A percentile compares a stretch with the other conserved stretches of the same genome.
Conservation (phyloP, 2,888 invertebrate species). For the Azorinus chamasolen region DNA sequence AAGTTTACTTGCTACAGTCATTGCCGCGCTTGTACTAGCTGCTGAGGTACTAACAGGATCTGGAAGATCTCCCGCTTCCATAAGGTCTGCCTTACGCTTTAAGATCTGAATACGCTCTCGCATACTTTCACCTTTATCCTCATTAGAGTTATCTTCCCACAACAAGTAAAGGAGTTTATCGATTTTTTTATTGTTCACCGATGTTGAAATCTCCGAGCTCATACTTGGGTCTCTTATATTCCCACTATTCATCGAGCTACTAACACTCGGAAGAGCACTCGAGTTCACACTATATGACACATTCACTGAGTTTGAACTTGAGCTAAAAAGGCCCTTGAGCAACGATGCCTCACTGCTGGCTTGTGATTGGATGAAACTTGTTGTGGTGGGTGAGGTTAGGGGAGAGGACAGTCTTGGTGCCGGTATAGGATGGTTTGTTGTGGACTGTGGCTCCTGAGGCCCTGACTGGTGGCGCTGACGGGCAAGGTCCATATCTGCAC, state of each 20-base stretch:
- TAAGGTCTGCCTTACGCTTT: slow-evolving; percentile 70
- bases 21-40: background rate
- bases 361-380: slow-evolving; percentile 46
- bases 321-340: slow-evolving; percentile 47
- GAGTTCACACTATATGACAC: slow-evolving; percentile 25
- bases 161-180: slow-evolving; percentile 72
- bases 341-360: slow-evolving; percentile 36
- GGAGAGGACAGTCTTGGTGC: slow-evolving; percentile 61
- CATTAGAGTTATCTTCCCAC: slow-evolving; percentile 73
- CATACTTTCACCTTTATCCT: slow-evolving; percentile 52
- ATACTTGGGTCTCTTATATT: slow-evolving; percentile 1
- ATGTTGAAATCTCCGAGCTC: too few species aligned
- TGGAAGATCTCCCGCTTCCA: slow-evolving; percentile 37
- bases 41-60: slow-evolving; percentile 72
- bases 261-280: slow-evolving; percentile 3
- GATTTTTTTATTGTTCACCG: slow-evolving; percentile 54
- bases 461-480: slow-evolving; percentile 81
- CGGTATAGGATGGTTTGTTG: slow-evolving; percentile 67
- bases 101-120: slow-evolving; percentile 56
- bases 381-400: slow-evolving; percentile 54
- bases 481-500: slow-evolving; percentile 74
- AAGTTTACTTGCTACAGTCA: slow-evolving; percentile 64
- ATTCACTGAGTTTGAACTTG: slow-evolving; percentile 28
- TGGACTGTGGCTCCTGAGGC: slow-evolving; percentile 81
- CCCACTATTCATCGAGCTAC: slow-evolving; percentile 18